phyloP scores from a whole-genome alignment of 2,113 vertebrate species.

The Odocoileus hemionus region DNA sequence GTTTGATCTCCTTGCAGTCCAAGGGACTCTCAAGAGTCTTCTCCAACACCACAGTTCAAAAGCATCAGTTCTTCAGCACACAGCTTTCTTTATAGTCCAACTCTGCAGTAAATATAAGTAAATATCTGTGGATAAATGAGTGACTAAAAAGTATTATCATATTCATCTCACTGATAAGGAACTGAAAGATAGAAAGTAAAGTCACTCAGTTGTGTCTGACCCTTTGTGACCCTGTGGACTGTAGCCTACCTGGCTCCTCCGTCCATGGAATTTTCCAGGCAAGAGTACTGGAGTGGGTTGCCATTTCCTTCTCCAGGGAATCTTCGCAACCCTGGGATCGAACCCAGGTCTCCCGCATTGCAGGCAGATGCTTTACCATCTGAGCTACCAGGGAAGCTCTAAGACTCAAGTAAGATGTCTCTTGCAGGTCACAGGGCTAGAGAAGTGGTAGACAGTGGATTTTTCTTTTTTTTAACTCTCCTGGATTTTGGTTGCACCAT shows the following conservation, averaged over 20 bases:
- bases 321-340: rapidly evolving
- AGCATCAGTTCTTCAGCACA: background rate
- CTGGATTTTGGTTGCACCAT: background rate
- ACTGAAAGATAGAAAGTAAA: background rate
- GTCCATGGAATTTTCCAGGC: background rate
- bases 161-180: background rate
- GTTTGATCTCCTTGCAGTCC: background rate
- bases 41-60: background rate
- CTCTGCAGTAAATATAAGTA: background rate
- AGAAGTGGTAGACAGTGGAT: background rate
- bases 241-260: background rate
- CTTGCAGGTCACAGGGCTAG: background rate
- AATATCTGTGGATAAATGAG: background rate
- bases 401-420: background rate
- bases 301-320: background rate
- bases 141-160: background rate
- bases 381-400: background rate
- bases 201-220: background rate
- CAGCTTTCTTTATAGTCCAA: background rate
- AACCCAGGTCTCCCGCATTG: background rate
- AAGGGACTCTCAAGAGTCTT: background rate
- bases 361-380: background rate
- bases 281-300: background rate
- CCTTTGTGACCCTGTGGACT: background rate
- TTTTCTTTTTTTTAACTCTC: background rate